These are phyloP conservation scores for Tinamus guttatus DNA, from an alignment of 2,113 vertebrate species.

Conservation along the genomic window DNA sequence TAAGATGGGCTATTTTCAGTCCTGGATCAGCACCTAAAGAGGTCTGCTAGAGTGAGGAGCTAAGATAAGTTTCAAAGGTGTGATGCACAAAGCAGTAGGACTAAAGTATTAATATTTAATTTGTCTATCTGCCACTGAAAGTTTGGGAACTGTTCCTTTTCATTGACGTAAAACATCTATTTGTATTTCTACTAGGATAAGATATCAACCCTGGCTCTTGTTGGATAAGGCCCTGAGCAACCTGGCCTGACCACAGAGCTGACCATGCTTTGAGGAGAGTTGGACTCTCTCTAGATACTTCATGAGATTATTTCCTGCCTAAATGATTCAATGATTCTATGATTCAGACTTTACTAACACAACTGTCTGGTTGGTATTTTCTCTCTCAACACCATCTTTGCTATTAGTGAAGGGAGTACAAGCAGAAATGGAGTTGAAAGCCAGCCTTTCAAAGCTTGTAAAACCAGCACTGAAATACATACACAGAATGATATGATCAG, in stretches of 20 bases:
- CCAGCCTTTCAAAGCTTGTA: neutral
- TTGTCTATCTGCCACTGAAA: neutral
- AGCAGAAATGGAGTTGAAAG: neutral
- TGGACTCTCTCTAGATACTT: neutral
- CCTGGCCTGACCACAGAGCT: neutral
- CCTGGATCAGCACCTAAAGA: neutral
- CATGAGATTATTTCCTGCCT: neutral
- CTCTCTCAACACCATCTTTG: neutral
- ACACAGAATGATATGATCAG: neutral
- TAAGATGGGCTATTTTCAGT: neutral
- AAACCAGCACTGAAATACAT: neutral
- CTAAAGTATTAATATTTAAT: neutral
- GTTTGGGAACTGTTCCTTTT: neutral
- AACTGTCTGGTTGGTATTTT: neutral
- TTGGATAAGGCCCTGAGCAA: neutral
- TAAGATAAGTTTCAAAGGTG: neutral
- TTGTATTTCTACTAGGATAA: neutral
- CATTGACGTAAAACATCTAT: neutral
- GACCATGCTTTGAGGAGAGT: neutral
- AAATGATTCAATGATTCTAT: neutral
- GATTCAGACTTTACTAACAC: neutral
- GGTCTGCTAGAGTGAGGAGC: neutral
- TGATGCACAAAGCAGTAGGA: neutral
- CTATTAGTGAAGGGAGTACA: neutral
- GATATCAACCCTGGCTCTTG: neutral